Base-by-base conservation (phyloP, 2,113 vertebrate species). In the Rhinoderma darwinii region DNA sequence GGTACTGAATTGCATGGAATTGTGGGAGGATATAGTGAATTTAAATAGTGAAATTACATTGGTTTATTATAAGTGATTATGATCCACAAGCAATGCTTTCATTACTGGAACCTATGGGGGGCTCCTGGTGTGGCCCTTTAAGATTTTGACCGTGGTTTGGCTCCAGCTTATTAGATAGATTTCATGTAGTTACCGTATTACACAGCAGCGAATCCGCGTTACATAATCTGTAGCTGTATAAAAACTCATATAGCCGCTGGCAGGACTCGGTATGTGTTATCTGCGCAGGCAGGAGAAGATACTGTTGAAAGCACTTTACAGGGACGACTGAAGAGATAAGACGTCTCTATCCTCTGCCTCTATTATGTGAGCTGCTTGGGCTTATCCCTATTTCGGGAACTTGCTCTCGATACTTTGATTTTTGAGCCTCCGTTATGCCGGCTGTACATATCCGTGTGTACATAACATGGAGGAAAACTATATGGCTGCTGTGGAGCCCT, bases 271-370 rank as follows among this genome's bases (percentile, higher is more conserved):
- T 44, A 15, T 41, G 17, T 66, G 17, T 82, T 82, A 82, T 66
- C 79, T 82, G 22, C 32, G 35, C 51, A n/a, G 32, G 39, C 78
- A 43, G 78, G 37, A 17, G 37, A 18, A 44, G 56, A 82, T 82
- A 82, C 41, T 66, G 79, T 44, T 44, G 79, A 30, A 30, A 27
- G 79, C 59, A 10, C 37, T 82, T 63, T 66, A 30, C 79, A 20
- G 32, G 39, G 79, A 44, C n/a, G 4, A 18, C 5, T 22, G 74
- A 81, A 51, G 39, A 54, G 79, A 82, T 63, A 39, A 82, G 79
- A 82, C 17, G 37, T 81, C 25, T 82, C 56, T 63, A 44, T 82
- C 79, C 54, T 44, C 32, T 43, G 79, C 37, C 59, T 27, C 6
- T 44, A 32, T 82, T 44, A 43, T 82, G 27, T 30, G 3, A 61